phyloP scores from a whole-genome alignment of 2,797 vertebrate genomes.

The Eleutherodactylus coqui region DNA sequence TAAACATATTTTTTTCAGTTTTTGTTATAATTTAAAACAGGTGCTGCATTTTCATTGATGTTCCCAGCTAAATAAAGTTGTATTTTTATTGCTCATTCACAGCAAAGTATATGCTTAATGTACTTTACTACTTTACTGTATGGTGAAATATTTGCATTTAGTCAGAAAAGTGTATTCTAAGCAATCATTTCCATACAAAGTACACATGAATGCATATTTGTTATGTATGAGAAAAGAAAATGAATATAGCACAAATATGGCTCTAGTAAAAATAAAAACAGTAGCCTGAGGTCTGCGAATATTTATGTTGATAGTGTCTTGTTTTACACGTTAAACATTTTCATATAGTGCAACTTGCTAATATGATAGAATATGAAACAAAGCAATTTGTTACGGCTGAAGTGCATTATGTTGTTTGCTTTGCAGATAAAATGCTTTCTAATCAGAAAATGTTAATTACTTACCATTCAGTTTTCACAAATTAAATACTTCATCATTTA shows the following conservation, averaged over 20 bases:
- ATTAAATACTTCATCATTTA: neutral
- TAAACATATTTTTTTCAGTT: neutral
- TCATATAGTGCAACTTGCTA: conserved; percentile 36
- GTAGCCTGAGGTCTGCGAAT: neutral
- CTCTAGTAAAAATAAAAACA: conserved; percentile 4
- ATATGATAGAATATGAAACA: conserved; percentile 39
- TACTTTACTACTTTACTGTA: conserved; percentile 25
- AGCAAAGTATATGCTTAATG: conserved; percentile 20
- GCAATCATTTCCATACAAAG: conserved; percentile 40
- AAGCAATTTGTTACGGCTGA: conserved; percentile 29
- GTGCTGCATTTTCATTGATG: too few relatives aligned
- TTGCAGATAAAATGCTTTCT: conserved; percentile 33
- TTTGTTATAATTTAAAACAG: too few relatives aligned
- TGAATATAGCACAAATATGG: conserved; percentile 1
- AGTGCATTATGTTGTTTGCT: conserved; percentile 34
- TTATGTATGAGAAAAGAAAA: conserved; percentile 30
- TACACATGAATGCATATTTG: conserved; percentile 35
- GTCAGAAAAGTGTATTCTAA: conserved; percentile 32
- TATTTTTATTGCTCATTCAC: conserved; percentile 4
- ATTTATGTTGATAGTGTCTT: conserved; percentile 35
- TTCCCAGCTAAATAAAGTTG: too few relatives aligned
- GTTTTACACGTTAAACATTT: conserved; percentile 41
- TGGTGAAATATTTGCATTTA: conserved; percentile 28
- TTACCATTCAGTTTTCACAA: conserved; percentile 3
- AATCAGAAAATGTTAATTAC: conserved; percentile 55